Evolutionary conservation across 2,113 vertebrate genomes (phyloP).

Genomic region (Neodontobutis hainanensis): DNA sequence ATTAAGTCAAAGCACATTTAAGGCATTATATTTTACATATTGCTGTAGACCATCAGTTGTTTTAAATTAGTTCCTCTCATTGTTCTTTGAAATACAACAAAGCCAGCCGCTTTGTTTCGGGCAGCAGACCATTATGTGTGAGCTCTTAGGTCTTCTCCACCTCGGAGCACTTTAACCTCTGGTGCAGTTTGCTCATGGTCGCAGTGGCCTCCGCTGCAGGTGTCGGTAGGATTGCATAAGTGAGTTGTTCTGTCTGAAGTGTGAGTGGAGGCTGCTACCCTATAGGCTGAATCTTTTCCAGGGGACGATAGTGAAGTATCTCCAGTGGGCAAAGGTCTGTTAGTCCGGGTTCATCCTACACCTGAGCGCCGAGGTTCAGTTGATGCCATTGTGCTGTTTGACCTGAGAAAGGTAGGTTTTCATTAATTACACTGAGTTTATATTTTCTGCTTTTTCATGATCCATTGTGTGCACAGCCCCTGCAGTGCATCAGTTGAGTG

Average conservation of each 20-base stretch:
- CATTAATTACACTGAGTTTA: not conserved
- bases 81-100: not conserved
- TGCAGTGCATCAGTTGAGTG: not conserved
- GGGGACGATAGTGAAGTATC: slow-evolving; percentile 9
- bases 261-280: not conserved
- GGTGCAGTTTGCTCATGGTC: not conserved
- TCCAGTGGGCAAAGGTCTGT: slow-evolving; percentile 21
- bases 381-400: slow-evolving; percentile 22
- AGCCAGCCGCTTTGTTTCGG: not conserved
- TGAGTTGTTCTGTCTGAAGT: not conserved
- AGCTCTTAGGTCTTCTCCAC: slow-evolving; percentile 27
- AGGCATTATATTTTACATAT: too few species aligned
- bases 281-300: slow-evolving; percentile 7
- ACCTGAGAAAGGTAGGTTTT: slow-evolving; percentile 47
- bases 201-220: not conserved
- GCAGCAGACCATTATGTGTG: not conserved
- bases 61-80: not conserved
- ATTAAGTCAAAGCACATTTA: too few species aligned
- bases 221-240: slow-evolving; percentile 32
- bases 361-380: slow-evolving; percentile 6
- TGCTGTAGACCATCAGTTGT: not conserved
- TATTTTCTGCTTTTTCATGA: not conserved
- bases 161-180: slow-evolving; percentile 22
- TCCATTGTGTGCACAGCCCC: too few species aligned
- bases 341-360: slow-evolving; percentile 2